Percentiles rank a stretch among this genome's conserved stretches.
Conservation (phyloP, 2,888 invertebrate genomes). For the Platycheirus albimanus region DNA sequence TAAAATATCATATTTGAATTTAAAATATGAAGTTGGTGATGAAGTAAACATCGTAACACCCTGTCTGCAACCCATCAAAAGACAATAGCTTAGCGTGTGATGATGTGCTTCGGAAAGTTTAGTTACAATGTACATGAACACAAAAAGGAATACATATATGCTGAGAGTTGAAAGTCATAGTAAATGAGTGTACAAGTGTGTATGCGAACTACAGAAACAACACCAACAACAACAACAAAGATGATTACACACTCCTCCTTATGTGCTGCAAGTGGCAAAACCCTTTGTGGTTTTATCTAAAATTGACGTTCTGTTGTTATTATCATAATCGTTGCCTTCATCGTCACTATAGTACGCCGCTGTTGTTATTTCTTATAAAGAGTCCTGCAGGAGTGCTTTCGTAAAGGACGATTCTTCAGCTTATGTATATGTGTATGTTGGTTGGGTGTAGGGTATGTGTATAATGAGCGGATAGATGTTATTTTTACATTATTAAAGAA, state of each 20-base stretch:
- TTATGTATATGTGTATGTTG: neutral
- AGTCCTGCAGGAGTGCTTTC: constrained; percentile 50
- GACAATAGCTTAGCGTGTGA: constrained; percentile 43
- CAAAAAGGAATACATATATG: constrained; percentile 1
- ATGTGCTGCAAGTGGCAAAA: constrained; percentile 60
- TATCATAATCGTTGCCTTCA: constrained; percentile 55
- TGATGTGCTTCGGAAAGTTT: constrained; percentile 22
- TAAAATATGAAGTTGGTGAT: too few species aligned
- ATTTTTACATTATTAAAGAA: constrained; percentile 56
- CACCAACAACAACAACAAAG: constrained; percentile 23
- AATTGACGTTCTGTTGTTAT: constrained; percentile 64
- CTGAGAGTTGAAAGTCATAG: neutral
- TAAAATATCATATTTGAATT: too few species aligned
- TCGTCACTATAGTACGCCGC: constrained; percentile 31
- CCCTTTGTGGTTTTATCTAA: constrained; percentile 58
- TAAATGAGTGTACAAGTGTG: constrained; percentile 39
- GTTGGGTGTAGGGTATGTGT: neutral
- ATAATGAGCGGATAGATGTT: constrained; percentile 40
- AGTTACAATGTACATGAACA: neutral
- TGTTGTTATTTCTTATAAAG: constrained; percentile 34
- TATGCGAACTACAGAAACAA: too few species aligned
- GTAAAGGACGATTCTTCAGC: neutral
- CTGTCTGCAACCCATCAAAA: neutral
- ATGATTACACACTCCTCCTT: constrained; percentile 59
- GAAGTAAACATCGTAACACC: neutral